A percentile compares a stretch with the other conserved stretches of the same genome.
Conservation (phyloP, 2,797 vertebrate genomes). For the Mormyrops boulengeri region DNA sequence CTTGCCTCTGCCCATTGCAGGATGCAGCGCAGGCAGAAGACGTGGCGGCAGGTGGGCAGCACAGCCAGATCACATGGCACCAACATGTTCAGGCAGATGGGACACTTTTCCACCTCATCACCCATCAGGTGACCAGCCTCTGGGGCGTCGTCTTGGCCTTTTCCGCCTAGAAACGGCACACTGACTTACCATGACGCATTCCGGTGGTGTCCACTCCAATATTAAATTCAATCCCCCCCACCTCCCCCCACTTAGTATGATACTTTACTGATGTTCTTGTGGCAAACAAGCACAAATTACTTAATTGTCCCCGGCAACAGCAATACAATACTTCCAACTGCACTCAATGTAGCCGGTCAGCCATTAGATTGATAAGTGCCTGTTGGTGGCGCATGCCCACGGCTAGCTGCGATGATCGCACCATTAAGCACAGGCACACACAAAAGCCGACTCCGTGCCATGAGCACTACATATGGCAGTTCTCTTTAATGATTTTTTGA, state of each 20-base stretch:
- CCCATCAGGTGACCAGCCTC: conserved; percentile 27
- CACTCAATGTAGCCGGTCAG: background rate
- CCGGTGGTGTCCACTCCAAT: background rate
- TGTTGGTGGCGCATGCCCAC: background rate
- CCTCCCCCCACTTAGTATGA: background rate
- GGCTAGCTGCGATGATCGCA: background rate
- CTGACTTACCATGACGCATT: background rate
- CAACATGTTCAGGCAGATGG: conserved; percentile 82
- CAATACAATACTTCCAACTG: background rate
- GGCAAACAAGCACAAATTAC: background rate
- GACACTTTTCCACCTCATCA: conserved; percentile 70
- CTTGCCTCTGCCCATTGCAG: conserved; percentile 93
- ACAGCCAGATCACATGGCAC: conserved; percentile 73
- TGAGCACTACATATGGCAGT: background rate
- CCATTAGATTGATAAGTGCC: background rate
- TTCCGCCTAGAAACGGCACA: conserved; percentile 50
- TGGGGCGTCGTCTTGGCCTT: conserved; percentile 50
- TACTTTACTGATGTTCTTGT: background rate
- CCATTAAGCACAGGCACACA: background rate
- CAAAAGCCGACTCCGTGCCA: background rate
- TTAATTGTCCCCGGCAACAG: background rate
- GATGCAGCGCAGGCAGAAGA: conserved; percentile 88
- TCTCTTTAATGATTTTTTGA: background rate
- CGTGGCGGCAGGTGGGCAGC: conserved; percentile 84
- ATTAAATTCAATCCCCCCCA: no score